Conservation (phyloP, 2,888 invertebrate genomes). For the Augiades crinisus region DNA sequence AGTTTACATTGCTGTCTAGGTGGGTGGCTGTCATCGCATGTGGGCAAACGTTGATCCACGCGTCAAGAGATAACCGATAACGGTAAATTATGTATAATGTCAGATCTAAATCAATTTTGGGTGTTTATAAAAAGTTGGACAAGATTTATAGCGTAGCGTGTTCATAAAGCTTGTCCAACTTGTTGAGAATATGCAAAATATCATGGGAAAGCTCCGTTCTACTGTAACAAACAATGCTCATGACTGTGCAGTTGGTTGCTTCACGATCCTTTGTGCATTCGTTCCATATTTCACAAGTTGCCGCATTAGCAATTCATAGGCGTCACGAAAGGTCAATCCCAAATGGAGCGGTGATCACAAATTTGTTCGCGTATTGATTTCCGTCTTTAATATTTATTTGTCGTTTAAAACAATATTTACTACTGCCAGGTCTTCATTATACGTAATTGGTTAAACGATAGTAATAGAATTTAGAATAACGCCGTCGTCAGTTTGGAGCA, state of each 20-base stretch:
- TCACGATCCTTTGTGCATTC: slow-evolving; percentile 36
- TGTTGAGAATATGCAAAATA: neutral
- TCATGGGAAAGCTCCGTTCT: slow-evolving; percentile 11
- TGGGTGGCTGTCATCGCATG: slow-evolving; percentile 3
- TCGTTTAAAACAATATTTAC: no score
- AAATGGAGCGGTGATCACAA: neutral
- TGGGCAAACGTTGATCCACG: slow-evolving; percentile 18
- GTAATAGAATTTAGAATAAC: neutral
- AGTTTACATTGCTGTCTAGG: slow-evolving; percentile 1
- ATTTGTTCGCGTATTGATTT: neutral
- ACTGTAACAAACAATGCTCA: slow-evolving; percentile 31
- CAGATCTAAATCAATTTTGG: neutral
- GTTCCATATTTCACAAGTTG: slow-evolving; percentile 45
- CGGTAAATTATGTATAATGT: neutral
- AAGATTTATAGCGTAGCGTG: no score
- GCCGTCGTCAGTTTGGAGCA: slow-evolving; percentile 27
- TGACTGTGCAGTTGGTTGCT: slow-evolving; percentile 34
- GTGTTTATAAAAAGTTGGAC: neutral
- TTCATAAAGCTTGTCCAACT: no score
- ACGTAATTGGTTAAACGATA: no score
- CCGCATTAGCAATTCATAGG: slow-evolving; percentile 38
- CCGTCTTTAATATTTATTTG: neutral
- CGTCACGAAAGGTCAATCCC: slow-evolving; percentile 37
- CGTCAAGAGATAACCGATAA: slow-evolving; percentile 28
- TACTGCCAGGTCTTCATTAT: no score